Evolutionary conservation across 2,797 vertebrate genomes (phyloP), one percentile per base, ranked within the genome.

Genomic region (Epinephelus awoara): DNA sequence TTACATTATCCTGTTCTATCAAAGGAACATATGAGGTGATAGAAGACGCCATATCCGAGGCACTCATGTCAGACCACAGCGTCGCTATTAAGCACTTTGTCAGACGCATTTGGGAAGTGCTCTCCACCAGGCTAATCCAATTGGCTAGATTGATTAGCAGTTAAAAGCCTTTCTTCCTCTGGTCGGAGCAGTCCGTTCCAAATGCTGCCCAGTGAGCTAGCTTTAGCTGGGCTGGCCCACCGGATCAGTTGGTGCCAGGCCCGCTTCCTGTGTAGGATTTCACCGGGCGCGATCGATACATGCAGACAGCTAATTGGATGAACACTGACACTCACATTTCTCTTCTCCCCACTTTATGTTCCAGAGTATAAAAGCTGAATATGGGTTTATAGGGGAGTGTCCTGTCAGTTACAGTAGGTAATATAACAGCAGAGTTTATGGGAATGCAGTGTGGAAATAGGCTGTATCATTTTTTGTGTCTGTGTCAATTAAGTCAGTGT

Each of bases 151-250:
- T 94, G 92, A 94, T 95, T 90, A 88, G 90, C 90, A 91, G 92
- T 93, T 95, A 95, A 95, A 95, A 95, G 93, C 93, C 85, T 92
- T 91, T 91, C 92, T 92, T 94, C 91, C 93, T 91, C 89, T 90
- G 83, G 86, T 87, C 81, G 38, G 84, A 91, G 88, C 85, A 84
- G 85, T 92, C 73, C 49, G 59, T 88, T 92, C 83, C 91, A 90
- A 85, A 91, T 92, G 91, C 80, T 90, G 91, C 91, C 89, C 85
- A 86, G 77, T 82, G 86, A 85, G 88, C 87, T 90, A 89, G 77
- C 88, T 80, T 83, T n/a, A 87, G 85, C 79, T 69, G 40, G 76
- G 78, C 86, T 83, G 85, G 82, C 69, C 83, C 86, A 83, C 76
- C 68, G 84, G 84, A 90, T 92, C 87, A 79, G 77, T 87, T 87